Conservation (phyloP, 2,888 invertebrate species). For the Ophion ellenae region DNA sequence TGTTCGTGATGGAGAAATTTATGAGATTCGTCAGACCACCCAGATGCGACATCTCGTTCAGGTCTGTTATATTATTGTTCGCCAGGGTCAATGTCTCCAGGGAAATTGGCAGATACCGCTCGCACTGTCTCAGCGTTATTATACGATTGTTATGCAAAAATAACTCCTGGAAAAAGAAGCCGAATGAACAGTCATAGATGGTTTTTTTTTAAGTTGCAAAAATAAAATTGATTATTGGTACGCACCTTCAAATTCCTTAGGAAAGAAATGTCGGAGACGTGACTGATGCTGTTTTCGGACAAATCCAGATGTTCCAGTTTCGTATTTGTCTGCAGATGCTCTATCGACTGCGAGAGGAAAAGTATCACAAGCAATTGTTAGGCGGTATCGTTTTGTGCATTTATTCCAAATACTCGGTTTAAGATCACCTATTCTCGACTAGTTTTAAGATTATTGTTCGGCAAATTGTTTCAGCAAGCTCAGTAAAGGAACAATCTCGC, state of each 20-base stretch:
- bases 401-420: neutral
- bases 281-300: conserved; percentile 94
- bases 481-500: neutral
- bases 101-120: conserved; percentile 91
- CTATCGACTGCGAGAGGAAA: conserved; percentile 87
- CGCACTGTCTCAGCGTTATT: conserved; percentile 91
- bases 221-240: conserved; percentile 31
- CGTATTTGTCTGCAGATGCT: conserved; percentile 92
- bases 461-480: too few species aligned
- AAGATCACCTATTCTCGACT: neutral
- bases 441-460: neutral
- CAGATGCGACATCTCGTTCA: conserved; percentile 94
- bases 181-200: conserved; percentile 60
- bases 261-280: conserved; percentile 93
- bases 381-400: neutral
- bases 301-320: conserved; percentile 94
- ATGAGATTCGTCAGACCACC: conserved; percentile 90
- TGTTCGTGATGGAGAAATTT: conserved; percentile 93
- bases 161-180: conserved; percentile 87
- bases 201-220: conserved; percentile 9
- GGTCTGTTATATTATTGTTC: conserved; percentile 92
- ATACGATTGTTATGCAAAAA: conserved; percentile 94
- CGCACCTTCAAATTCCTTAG: conserved; percentile 92
- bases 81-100: conserved; percentile 91
- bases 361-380: neutral